Percentiles rank a stretch among this genome's conserved stretches.
These are phyloP conservation scores for Empis livida DNA, from an alignment of 2,888 invertebrate species.

Conservation along the genomic window DNA sequence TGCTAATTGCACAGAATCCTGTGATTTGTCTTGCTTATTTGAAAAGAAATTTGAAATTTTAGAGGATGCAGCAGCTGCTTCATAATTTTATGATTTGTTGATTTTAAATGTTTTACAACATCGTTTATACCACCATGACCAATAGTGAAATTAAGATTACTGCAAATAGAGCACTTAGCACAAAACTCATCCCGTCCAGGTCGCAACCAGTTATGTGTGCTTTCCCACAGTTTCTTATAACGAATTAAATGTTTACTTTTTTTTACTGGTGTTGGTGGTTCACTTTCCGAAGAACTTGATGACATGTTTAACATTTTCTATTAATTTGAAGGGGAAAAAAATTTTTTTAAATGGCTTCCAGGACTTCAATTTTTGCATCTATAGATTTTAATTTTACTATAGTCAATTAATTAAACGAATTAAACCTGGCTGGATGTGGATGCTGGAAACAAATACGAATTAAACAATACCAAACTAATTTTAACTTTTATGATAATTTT, in stretches of 20 bases:
- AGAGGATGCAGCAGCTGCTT: background rate
- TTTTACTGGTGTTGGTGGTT: background rate
- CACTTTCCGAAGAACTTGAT: background rate
- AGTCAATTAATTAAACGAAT: no score
- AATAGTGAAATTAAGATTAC: background rate
- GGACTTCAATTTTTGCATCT: background rate
- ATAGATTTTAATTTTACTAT: background rate
- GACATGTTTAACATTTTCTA: background rate
- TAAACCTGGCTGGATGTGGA: no score
- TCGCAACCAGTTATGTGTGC: background rate
- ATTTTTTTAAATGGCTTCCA: no score
- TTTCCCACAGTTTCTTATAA: no score
- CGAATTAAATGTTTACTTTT: no score
- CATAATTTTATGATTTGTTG: background rate
- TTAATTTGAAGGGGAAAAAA: background rate
- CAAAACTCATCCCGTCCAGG: background rate
- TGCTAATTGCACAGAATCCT: background rate
- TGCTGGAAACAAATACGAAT: no score
- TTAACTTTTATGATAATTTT: no score
- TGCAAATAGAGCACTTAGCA: background rate
- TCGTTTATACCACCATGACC: background rate
- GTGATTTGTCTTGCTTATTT: background rate
- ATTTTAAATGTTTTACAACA: background rate
- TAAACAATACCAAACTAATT: no score
- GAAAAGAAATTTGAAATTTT: background rate